Base-by-base conservation (phyloP, 92 coral and sea anemone genomes). In the Phymanthus crucifer region DNA sequence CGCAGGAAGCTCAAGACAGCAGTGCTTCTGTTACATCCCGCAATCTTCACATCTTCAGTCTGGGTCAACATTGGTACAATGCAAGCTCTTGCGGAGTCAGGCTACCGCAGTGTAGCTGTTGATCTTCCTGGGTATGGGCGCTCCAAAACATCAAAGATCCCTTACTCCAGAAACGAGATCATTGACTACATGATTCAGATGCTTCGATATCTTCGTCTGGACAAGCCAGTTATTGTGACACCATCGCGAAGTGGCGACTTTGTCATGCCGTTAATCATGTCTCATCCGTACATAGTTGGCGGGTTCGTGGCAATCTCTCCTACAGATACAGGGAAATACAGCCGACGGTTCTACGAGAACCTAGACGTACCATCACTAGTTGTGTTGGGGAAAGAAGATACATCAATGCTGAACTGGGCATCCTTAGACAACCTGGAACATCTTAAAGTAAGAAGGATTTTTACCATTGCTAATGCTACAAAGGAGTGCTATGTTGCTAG, bases 21-120 rank as follows among this genome's bases (percentile, higher is more conserved):
- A 4, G 89, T 94, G 10, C 80, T 94, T 13, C 87, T 94, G 14
- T 82, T 94, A 2, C 98, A 94, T 58, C 90, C 87, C 13, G 61
- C 83, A 3, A 67, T 65, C 12, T 83, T 85, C n/a, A 74, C 89
- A 18, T 94, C 98, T 0, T 61, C 74, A 12, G 81, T 83, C 8
- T 94, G 98, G 98, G 46, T 94, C 29, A 88, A 88, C n/a, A 85
- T 93, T 12, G 98, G 98, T 6, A 93, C 98, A 6, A 67, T 94
- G 76, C 76, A 93, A 23, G 65, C 70, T 14, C 50, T 94, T 32
- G 91, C 90, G 2, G 86, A 71, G 19, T 71, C 83, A 6, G 97
- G 97, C 0, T 88, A 85, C 74, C 91, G 86, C 11, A 90, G 85
- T n/a, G 32, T 93, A 18, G 98, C 98, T n/a, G 38, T 94, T 2